Conservation (phyloP, 2,797 vertebrate genomes). For the Thunnus albacares region DNA sequence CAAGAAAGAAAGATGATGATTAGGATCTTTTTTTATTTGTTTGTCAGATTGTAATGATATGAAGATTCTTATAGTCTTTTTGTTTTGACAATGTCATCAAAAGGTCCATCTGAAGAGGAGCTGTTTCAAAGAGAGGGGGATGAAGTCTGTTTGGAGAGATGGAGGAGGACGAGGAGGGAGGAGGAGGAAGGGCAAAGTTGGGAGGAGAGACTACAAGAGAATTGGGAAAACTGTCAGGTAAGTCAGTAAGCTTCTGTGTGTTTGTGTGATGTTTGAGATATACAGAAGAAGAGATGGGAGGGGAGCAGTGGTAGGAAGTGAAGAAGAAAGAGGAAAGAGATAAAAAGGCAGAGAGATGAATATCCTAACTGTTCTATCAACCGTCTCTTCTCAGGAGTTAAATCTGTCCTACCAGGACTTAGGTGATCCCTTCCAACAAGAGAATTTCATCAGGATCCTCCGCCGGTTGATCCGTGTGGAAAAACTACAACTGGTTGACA, state of each 20-base stretch:
- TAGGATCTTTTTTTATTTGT: background rate
- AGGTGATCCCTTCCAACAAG: constrained; percentile 91
- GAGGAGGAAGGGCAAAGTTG: constrained; percentile 85
- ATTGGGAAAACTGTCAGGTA: constrained; percentile 96
- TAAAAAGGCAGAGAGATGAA: background rate
- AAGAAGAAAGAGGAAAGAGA: background rate
- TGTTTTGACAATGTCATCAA: constrained; percentile 42
- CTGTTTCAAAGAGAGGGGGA: constrained; percentile 79
- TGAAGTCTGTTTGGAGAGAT: constrained; percentile 70
- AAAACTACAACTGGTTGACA: constrained; percentile 93
- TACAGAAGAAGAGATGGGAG: background rate
- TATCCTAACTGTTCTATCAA: background rate
- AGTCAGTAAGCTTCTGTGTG: constrained; percentile 45
- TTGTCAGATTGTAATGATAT: background rate
- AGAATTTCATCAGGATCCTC: constrained; percentile 93
- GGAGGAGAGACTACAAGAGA: constrained; percentile 92
- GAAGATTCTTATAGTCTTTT: background rate
- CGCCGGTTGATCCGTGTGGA: constrained; percentile 92
- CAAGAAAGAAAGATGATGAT: background rate
- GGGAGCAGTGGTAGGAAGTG: background rate
- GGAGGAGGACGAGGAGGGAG: constrained; percentile 77
- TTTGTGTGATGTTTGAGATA: background rate
- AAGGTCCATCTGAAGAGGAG: constrained; percentile 91
- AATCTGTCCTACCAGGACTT: constrained; percentile 96
- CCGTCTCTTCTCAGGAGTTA: constrained; percentile 85